Percentiles rank a stretch among this genome's conserved stretches.
Evolutionary conservation across 2,113 vertebrate species (phyloP).

Genomic region (Sterna hirundo): DNA sequence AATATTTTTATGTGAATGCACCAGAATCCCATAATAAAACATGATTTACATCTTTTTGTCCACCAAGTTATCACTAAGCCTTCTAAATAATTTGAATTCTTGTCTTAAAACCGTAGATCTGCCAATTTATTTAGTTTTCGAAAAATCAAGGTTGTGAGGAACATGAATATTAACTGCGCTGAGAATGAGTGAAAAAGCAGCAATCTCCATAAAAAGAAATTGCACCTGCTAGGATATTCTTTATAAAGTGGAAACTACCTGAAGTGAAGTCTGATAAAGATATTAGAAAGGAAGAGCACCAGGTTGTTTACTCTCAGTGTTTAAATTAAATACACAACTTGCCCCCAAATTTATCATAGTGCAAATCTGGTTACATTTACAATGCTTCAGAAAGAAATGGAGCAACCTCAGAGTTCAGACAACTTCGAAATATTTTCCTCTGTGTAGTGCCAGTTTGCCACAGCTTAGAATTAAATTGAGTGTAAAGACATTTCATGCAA

Average conservation of each 20-base stretch:
- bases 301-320: background rate
- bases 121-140: background rate
- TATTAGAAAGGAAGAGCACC: background rate
- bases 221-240: background rate
- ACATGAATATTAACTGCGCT: background rate
- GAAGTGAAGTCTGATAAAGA: background rate
- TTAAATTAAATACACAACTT: background rate
- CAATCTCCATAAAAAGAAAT: background rate
- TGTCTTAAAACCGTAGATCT: background rate
- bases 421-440: background rate
- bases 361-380: background rate
- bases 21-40: background rate
- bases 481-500: background rate
- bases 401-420: background rate
- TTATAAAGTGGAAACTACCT: background rate
- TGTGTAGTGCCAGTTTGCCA: background rate
- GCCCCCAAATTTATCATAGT: background rate
- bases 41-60: background rate
- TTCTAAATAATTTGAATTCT: background rate
- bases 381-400: background rate
- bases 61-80: background rate
- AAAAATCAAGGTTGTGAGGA: background rate
- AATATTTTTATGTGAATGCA: background rate
- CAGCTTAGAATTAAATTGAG: background rate
- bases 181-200: background rate